A percentile compares a stretch with the other conserved stretches of the same genome.
Conservation (phyloP, 2,797 vertebrate genomes). For the Eremophila alpestris region DNA sequence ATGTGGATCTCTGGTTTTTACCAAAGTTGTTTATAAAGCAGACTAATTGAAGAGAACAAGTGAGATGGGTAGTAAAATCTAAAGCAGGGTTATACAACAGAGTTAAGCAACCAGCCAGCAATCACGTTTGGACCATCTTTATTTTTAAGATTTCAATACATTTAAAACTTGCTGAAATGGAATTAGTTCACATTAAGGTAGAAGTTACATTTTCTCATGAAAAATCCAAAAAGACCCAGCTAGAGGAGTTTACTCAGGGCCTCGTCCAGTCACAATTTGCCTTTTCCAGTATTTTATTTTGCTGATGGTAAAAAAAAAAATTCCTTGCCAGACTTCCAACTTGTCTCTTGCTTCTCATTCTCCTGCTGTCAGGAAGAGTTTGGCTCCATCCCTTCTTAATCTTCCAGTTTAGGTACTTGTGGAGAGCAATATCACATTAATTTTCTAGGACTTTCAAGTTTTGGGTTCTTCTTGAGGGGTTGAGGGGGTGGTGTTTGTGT, state of each 20-base stretch:
- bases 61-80: not conserved
- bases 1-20: not conserved
- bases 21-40: not conserved
- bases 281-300: not conserved
- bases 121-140: not conserved
- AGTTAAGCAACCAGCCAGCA: not conserved
- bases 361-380: not conserved
- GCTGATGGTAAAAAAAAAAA: not conserved
- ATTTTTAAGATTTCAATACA: not conserved
- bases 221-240: not conserved
- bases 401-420: not conserved
- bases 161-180: not conserved
- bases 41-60: not conserved
- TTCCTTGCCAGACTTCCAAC: not conserved
- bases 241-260: not conserved
- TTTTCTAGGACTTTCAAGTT: not conserved
- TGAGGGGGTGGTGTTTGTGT: not conserved
- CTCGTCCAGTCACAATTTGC: not conserved
- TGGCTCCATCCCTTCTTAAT: not conserved
- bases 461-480: rapidly evolving
- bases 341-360: not conserved
- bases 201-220: not conserved
- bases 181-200: not conserved
- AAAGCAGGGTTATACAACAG: not conserved
- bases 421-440: not conserved